Evolutionary conservation across 2,797 vertebrate species (phyloP).

Genomic region (Rhinogobio ventralis): DNA sequence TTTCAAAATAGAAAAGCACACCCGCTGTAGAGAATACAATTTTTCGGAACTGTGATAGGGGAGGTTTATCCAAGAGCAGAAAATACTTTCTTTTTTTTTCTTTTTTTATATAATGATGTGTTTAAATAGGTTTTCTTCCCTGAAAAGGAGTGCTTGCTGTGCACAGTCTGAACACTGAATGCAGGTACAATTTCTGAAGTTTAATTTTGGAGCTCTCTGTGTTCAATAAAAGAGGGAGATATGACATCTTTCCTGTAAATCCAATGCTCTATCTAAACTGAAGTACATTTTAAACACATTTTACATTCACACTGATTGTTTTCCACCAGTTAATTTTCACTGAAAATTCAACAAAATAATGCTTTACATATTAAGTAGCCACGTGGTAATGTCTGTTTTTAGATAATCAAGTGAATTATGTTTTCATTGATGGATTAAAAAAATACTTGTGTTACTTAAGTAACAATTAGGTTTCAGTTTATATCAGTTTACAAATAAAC

Average conservation of each 20-base stretch:
- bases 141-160: conserved; percentile 14
- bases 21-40: conserved; percentile 14
- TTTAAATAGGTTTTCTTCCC: conserved; percentile 29
- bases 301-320: conserved; percentile 10
- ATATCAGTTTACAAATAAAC: too few relatives aligned
- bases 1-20: conserved; percentile 34
- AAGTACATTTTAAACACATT: conserved; percentile 15
- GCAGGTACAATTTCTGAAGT: neutral
- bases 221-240: neutral
- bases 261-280: conserved; percentile 3
- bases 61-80: conserved; percentile 16
- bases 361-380: neutral
- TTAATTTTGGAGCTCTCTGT: conserved; percentile 30
- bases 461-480: too few relatives aligned
- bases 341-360: neutral
- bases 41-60: conserved; percentile 8
- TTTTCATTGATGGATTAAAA: neutral
- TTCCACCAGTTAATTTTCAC: neutral
- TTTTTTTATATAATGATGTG: conserved; percentile 1
- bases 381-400: neutral
- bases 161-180: conserved; percentile 20
- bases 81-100: neutral
- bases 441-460: neutral
- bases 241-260: neutral
- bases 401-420: neutral